phyloP scores from a whole-genome alignment of 2,113 vertebrate genomes.

The Notiomystis cincta region DNA sequence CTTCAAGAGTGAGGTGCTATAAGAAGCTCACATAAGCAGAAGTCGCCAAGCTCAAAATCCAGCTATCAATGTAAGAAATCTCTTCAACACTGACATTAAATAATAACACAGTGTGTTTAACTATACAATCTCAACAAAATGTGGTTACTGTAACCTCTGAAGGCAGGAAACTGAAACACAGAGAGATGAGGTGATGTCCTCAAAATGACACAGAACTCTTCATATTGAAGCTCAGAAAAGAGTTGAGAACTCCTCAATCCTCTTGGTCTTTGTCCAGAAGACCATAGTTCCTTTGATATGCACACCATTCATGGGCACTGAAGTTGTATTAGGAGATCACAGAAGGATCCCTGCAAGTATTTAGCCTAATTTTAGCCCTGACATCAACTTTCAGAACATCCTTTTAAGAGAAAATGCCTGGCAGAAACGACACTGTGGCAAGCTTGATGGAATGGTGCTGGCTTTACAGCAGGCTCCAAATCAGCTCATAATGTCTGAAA shows the following conservation, averaged over 20 bases:
- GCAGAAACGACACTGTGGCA: background rate
- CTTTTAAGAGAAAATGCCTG: background rate
- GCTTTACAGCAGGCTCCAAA: background rate
- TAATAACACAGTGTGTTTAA: background rate
- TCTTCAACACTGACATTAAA: background rate
- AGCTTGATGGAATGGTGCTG: background rate
- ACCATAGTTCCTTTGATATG: background rate
- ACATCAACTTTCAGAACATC: background rate
- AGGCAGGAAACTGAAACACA: background rate
- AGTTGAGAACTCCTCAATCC: background rate
- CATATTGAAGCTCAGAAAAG: background rate
- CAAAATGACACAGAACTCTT: background rate
- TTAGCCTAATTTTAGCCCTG: background rate
- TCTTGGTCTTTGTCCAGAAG: background rate
- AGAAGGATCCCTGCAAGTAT: background rate
- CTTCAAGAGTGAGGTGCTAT: background rate
- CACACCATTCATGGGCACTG: background rate
- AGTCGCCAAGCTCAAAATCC: background rate
- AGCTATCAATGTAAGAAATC: background rate
- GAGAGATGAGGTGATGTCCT: background rate
- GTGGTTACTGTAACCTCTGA: background rate
- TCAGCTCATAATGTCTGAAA: background rate
- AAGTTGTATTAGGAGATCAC: background rate
- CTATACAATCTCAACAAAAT: background rate
- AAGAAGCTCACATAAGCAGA: background rate